Evolutionary conservation across 2,888 invertebrate genomes (phyloP), one percentile per base, ranked within the genome.

Genomic region (Trachelus stipa): DNA sequence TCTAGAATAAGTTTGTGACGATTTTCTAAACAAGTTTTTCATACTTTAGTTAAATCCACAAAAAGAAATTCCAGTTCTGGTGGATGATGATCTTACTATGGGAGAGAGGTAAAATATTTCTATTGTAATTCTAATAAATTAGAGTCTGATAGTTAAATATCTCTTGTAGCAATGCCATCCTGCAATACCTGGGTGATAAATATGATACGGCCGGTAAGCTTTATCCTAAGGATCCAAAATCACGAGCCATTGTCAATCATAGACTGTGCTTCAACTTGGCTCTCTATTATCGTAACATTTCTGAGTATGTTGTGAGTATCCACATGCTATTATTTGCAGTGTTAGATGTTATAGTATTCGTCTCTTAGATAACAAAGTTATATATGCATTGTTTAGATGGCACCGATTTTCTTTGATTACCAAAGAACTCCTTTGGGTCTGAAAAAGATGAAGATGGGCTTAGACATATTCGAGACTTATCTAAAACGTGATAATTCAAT

Each of bases 321-420:
- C 56, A 56, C 1, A 56, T 23, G 9, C 56, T 56, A 56, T 9
- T 56, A 2, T 23, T 56, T 56, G 23, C 23, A 56, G 9, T 56
- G 56, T 56, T 23, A 23, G 1, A 76, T 34, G 9, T 68, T 9
- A 15, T 15, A 31, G 9, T 33, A 73, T 30, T 30, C 12, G 34
- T 33, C 56, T 73, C 69, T 73, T 73, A 71, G 75, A 56, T 56
- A 56, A 56, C 23, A 56, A 23, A 56, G 56, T 23, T 56, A 56
- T 56, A 73, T 71, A 56, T 77, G 80, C 77, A 56, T 79, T 83
- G 90, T 91, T 73, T 88, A 95, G 95, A 93, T 96, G 94, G 94
- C 94, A 0, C 96, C 96, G 33, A 95, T 96, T 86, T 96, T 95
- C 90, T 96, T 95, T 84, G 96, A 95, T 87, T 96, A 96, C 87